Percentiles rank a stretch among this genome's conserved stretches.
These are phyloP conservation scores for Lysandra bellargus DNA, from an alignment of 2,888 invertebrate genomes.

Conservation along the genomic window DNA sequence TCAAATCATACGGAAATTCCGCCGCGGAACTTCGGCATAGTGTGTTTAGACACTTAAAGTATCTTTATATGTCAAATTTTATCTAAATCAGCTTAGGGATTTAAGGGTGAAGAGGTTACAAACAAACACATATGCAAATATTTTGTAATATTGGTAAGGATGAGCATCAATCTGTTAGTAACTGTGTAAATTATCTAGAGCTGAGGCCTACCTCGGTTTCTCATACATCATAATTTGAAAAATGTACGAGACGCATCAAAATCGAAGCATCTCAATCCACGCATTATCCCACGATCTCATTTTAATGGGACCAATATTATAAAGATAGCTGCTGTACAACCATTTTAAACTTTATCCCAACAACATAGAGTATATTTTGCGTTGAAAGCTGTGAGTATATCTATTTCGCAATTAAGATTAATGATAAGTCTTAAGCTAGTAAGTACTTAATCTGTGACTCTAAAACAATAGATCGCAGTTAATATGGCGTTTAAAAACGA, in stretches of 20 bases:
- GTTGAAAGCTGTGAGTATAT: constrained; percentile 72
- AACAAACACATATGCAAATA: no score
- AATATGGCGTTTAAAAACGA: constrained; percentile 65
- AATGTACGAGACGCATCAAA: background rate
- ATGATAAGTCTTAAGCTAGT: constrained; percentile 75
- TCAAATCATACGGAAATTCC: no score
- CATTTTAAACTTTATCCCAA: constrained; percentile 61
- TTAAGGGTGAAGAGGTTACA: no score
- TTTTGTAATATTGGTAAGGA: no score
- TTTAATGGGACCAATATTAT: constrained; percentile 73
- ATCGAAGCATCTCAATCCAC: constrained; percentile 18
- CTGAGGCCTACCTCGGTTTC: background rate
- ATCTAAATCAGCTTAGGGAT: no score
- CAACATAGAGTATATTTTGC: constrained; percentile 57
- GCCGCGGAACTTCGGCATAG: no score
- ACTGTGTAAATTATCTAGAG: no score
- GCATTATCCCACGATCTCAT: constrained; percentile 76
- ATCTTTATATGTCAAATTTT: no score
- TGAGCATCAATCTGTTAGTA: no score
- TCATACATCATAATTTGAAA: background rate
- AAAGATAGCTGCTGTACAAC: constrained; percentile 59
- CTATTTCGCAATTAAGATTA: constrained; percentile 80
- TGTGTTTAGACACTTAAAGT: no score
- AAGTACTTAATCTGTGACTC: constrained; percentile 76
- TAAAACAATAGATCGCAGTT: constrained; percentile 61